These are phyloP conservation scores for Cephus spinipes DNA, from an alignment of 2,888 invertebrate species.

Conservation along the genomic window DNA sequence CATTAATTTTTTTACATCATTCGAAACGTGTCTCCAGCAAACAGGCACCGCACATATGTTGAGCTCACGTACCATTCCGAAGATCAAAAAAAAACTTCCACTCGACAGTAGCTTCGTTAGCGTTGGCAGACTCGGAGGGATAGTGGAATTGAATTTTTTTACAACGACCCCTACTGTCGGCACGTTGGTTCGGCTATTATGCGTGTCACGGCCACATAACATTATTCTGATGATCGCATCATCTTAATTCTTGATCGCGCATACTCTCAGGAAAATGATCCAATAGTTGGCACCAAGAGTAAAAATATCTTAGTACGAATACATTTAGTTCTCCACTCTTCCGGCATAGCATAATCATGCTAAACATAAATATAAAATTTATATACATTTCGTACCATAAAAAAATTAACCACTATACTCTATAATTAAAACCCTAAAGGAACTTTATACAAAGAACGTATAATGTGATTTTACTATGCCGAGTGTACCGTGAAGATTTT, in stretches of 20 bases:
- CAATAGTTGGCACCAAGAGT: neutral
- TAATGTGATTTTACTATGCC: neutral
- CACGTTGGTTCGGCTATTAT: conserved; percentile 25
- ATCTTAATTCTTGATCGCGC: neutral
- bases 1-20: neutral
- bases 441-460: neutral
- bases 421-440: neutral
- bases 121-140: neutral
- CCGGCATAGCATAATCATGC: neutral
- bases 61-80: neutral
- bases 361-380: neutral
- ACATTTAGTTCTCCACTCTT: neutral
- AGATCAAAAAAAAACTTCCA: conserved; percentile 1
- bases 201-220: conserved; percentile 40
- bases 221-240: conserved; percentile 9
- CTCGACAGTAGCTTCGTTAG: conserved; percentile 3
- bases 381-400: neutral
- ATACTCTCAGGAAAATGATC: neutral
- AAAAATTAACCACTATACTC: neutral
- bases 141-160: conserved; percentile 34
- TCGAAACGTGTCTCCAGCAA: neutral
- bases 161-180: conserved; percentile 35
- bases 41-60: neutral
- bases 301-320: neutral
- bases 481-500: neutral